These are phyloP conservation scores for Campylorhamphus procurvoides DNA, from an alignment of 2,113 vertebrate species.

Conservation along the genomic window DNA sequence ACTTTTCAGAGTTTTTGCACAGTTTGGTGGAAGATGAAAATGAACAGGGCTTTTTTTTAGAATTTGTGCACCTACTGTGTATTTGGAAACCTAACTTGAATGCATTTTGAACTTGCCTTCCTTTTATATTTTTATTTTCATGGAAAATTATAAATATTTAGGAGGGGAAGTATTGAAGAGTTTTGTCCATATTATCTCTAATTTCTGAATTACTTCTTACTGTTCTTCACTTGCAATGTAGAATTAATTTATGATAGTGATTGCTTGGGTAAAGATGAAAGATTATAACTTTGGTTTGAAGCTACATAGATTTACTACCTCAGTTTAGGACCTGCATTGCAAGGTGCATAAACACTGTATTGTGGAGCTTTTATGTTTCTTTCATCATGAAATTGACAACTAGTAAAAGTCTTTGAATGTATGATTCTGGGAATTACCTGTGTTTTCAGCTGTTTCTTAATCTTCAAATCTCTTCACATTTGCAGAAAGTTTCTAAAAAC, in stretches of 20 bases:
- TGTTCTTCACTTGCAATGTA: background rate
- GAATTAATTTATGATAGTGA: background rate
- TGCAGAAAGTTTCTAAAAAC: background rate
- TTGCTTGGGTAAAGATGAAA: slow-evolving; percentile 1
- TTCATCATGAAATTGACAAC: background rate
- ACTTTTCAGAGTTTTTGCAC: background rate
- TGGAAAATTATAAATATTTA: background rate
- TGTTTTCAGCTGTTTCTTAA: background rate
- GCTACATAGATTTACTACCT: background rate
- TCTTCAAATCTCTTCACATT: background rate
- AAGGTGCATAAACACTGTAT: background rate
- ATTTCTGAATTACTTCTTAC: background rate
- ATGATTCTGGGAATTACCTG: background rate
- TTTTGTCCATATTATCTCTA: background rate
- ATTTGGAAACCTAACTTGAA: background rate
- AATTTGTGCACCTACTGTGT: background rate
- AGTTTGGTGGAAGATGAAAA: background rate
- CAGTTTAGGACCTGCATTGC: background rate
- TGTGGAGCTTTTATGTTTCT: background rate
- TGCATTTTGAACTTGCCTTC: slow-evolving; percentile 35
- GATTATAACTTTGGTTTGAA: background rate
- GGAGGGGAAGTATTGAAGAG: background rate
- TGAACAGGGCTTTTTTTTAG: background rate
- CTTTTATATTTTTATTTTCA: background rate
- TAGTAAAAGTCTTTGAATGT: background rate